Percentiles rank a stretch among this genome's conserved stretches.
Conservation (phyloP, 2,888 invertebrate genomes). For the Hirtodrosophila alboralis region DNA sequence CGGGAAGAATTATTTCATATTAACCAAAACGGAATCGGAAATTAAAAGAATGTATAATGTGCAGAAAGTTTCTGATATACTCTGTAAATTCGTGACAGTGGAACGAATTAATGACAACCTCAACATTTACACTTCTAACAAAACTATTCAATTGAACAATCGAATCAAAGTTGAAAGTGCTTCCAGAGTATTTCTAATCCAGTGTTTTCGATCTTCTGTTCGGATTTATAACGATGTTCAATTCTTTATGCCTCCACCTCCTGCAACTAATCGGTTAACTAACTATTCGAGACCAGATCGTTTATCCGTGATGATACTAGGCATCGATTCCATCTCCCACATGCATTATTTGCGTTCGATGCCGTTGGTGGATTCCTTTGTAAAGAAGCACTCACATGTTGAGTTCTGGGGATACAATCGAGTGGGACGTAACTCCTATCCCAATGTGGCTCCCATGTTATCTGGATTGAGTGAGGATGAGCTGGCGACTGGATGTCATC, state of each 20-base stretch:
- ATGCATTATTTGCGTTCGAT: conserved; percentile 92
- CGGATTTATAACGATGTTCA: conserved; percentile 27
- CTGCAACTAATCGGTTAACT: neutral
- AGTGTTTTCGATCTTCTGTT: conserved; percentile 6
- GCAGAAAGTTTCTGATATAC: neutral
- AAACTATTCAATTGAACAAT: conserved; percentile 1
- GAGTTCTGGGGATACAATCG: conserved; percentile 95
- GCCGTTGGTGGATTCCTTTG: conserved; percentile 87
- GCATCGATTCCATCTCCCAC: conserved; percentile 92
- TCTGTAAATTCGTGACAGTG: conserved; percentile 1
- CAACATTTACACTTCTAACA: neutral
- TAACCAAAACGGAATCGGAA: conserved; percentile 73
- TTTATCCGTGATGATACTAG: conserved; percentile 90
- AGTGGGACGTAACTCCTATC: conserved; percentile 95
- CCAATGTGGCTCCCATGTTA: conserved; percentile 92
- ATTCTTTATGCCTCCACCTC: conserved; percentile 19
- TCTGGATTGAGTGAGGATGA: conserved; percentile 88
- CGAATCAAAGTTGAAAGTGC: neutral
- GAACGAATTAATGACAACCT: neutral
- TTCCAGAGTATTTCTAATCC: neutral
- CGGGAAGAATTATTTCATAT: conserved; percentile 5
- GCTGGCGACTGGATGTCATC: conserved; percentile 87
- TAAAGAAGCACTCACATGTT: conserved; percentile 84
- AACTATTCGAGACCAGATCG: neutral
- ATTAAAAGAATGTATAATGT: conserved; percentile 79